Base-by-base conservation (phyloP, 2,113 vertebrate species). In the Eurypyga helias region DNA sequence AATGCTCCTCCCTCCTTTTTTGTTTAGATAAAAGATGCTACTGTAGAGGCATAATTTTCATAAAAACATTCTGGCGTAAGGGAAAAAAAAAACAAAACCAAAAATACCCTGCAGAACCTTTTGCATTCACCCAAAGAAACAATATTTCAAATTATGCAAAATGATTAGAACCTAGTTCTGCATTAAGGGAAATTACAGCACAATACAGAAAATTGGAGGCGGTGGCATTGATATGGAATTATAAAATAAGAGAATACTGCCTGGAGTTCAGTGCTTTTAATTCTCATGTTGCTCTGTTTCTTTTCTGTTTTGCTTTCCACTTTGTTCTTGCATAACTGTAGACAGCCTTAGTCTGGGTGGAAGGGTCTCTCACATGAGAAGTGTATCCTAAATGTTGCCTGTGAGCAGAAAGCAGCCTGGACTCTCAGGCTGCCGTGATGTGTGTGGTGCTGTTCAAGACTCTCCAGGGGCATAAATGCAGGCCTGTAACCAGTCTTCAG, bases 101-200 rank as follows among this genome's bases (percentile, higher is more conserved):
- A 31, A 55, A 72, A 54, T 21, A 54, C 46, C 51, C 83, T 26
- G 60, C 21, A 75, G 67, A 87, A 66, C 67, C 55, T 87, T 92
- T 70, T 75, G 46, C 48, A 21, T 49, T 78, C 64, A 80, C 45
- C 43, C 41, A 31, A 79, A 96, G 78, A 90, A 89, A 88, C 45
- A 70, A 71, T 76, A 86, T 94, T 87, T 93, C 66, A 95, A 93
- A 97, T 96, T 81, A 92, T 41, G 72, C 78, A 89, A 84, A 96
- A 92, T 66, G 29, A 96, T 90, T 89, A 62, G 88, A 89, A 94
- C 78, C 61, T 49, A 57, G 81, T 64, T 65, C 43, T 62, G 57
- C 83, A 64, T 87, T 94, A 93, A 71, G 61, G 75, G 72, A 91
- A 85, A 78, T 96, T 87, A 93, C 54, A 83, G 91, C 73, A 71